Base-by-base conservation (phyloP, 2,888 invertebrate species). In the Embidobia sp. region DNA sequence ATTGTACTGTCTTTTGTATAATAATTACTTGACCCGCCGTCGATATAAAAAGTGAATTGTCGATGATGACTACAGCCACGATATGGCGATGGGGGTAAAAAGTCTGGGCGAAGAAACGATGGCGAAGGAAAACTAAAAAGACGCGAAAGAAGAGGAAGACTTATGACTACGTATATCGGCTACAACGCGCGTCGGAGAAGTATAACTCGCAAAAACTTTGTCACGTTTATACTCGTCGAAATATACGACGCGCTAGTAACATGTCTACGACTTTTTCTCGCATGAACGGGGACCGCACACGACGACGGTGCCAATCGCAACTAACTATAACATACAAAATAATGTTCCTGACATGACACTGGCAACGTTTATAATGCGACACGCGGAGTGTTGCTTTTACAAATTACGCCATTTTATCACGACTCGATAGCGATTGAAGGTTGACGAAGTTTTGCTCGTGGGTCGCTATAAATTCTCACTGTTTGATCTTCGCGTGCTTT, bases 171-270 rank as follows among this genome's bases (percentile, higher is more conserved):
- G 69, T 57, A 59, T 69, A 78, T 74, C 69, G 77, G 73, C 77
- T 77, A 63, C 46, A 73, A 73, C 67, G 70, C 51, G 74, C 57
- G 64, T 66, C 70, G 74, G 40, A 53, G 51, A 18, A 69, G 55
- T 51, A 57, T 76, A 67, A 59, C 74, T 74, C 59, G 55, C 70
- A 66, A 78, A 78, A 78, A 74, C 74, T 74, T 78, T 66, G 66
- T 66, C 78, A 48, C 78, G 64, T 74, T 78, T 74, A 73, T 77
- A 77, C 67, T 67, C 73, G 73, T 49, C 77, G 73, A 73, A 77
- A 77, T 77, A 77, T 77, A 77, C 63, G 77, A 64, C 49, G 77
- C 67, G 72, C 61, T 55, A 67, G 55, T 70, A 59, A 69, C 70
- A 64, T 11, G 63, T 69, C 67, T 59, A 67, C 67, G 70, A 57